phyloP scores from a whole-genome alignment of 2,113 vertebrate genomes.

The Podiceps cristatus region DNA sequence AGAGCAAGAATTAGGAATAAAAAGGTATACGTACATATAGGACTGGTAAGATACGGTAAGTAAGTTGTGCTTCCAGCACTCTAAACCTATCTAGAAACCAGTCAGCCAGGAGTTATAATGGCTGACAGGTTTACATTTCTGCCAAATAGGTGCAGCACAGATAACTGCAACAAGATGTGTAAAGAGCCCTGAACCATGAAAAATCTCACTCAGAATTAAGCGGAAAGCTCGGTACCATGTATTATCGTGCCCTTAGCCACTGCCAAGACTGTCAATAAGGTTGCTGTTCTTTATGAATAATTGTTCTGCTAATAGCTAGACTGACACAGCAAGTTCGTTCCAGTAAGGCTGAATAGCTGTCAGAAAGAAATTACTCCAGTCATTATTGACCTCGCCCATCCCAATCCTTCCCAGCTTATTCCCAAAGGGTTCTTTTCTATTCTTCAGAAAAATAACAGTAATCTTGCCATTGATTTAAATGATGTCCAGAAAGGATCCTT shows the following conservation, averaged over 20 bases:
- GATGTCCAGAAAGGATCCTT: conserved; percentile 8
- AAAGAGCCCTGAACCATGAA: neutral
- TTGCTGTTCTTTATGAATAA: neutral
- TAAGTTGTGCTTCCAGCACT: neutral
- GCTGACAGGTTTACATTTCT: neutral
- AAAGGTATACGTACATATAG: neutral
- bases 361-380: conserved; percentile 49
- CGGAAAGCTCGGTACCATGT: neutral
- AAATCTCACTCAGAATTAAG: neutral
- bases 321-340: conserved; percentile 58
- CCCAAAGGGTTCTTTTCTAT: conserved; percentile 28
- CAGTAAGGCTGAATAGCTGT: conserved; percentile 53
- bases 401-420: conserved; percentile 44
- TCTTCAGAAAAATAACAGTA: conserved; percentile 35
- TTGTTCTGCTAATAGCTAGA: conserved; percentile 36
- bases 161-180: conserved; percentile 13
- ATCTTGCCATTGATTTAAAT: conserved; percentile 30
- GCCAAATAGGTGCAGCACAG: conserved; percentile 12
- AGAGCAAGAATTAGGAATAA: neutral
- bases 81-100: neutral
- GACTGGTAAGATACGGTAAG: neutral
- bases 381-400: conserved; percentile 54
- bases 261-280: conserved; percentile 42
- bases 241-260: neutral
- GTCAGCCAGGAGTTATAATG: neutral